Percentiles rank a stretch among this genome's conserved stretches.
These are phyloP conservation scores for Pterocles gutturalis DNA, from an alignment of 2,113 vertebrate genomes.

Conservation along the genomic window DNA sequence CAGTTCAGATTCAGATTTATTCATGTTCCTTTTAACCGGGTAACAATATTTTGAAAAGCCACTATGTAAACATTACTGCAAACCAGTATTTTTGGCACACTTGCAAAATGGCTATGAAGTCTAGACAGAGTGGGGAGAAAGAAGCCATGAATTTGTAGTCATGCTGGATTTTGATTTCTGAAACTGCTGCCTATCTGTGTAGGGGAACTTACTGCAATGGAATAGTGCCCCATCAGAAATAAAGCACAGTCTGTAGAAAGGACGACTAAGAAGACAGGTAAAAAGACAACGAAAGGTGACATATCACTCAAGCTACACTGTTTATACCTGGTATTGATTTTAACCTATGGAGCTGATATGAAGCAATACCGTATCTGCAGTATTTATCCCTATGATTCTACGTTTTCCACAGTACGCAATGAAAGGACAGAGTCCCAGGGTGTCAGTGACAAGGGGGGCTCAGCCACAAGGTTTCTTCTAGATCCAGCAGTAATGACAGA, in stretches of 20 bases:
- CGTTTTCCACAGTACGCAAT: not conserved
- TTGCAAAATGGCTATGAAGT: not conserved
- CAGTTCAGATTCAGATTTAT: not conserved
- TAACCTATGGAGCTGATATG: not conserved
- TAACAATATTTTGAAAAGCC: not conserved
- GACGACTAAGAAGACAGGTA: not conserved
- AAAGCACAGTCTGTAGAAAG: not conserved
- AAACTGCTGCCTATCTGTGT: not conserved
- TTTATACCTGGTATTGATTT: not conserved
- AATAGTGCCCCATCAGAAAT: not conserved
- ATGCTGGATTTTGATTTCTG: not conserved
- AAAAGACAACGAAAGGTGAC: not conserved
- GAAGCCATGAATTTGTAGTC: not conserved
- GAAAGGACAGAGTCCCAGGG: not conserved
- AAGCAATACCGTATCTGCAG: not conserved
- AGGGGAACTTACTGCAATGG: not conserved
- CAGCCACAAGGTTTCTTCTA: not conserved
- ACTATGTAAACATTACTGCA: not conserved
- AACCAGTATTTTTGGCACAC: not conserved
- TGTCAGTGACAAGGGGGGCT: accelerated
- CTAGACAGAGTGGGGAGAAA: not conserved
- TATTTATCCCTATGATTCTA: not conserved
- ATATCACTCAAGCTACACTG: not conserved
- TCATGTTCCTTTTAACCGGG: not conserved
- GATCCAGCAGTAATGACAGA: not conserved